A percentile compares a stretch with the other conserved stretches of the same genome.
These are phyloP conservation scores for Anolis sagrei DNA, from an alignment of 2,113 vertebrate species.

Conservation along the genomic window DNA sequence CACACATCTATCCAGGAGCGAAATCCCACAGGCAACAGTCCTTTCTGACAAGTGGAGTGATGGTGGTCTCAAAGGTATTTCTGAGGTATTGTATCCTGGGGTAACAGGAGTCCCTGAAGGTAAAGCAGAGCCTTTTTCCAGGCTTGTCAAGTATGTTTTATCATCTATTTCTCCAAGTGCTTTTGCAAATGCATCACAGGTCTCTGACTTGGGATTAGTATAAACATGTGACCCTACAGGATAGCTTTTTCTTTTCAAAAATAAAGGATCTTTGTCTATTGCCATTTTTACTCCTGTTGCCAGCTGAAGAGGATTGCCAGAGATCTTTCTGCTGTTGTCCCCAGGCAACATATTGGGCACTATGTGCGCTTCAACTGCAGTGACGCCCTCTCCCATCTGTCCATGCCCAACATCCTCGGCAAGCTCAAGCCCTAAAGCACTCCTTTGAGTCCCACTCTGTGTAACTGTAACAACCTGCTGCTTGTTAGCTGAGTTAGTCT, in stretches of 20 bases:
- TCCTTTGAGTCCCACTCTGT: fast-evolving
- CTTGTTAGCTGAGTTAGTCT: fast-evolving
- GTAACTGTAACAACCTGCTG: fast-evolving
- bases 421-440: fast-evolving
- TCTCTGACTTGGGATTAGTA: background rate
- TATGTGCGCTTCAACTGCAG: fast-evolving
- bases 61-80: background rate
- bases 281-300: fast-evolving
- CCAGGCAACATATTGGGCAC: fast-evolving
- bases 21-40: background rate
- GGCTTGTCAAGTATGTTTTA: background rate
- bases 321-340: background rate
- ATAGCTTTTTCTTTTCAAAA: fast-evolving
- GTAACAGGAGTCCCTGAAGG: fast-evolving
- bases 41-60: background rate
- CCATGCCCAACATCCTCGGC: fast-evolving
- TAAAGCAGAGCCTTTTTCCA: background rate
- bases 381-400: fast-evolving
- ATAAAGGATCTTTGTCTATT: slow-evolving; percentile 13
- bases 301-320: fast-evolving
- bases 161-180: background rate
- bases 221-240: background rate
- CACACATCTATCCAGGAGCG: background rate
- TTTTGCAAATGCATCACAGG: background rate
- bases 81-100: fast-evolving